Evolutionary conservation across 92 coral and sea anemone species (phyloP), one percentile per base, ranked within the genome.

Genomic region (Phymanthus crucifer): DNA sequence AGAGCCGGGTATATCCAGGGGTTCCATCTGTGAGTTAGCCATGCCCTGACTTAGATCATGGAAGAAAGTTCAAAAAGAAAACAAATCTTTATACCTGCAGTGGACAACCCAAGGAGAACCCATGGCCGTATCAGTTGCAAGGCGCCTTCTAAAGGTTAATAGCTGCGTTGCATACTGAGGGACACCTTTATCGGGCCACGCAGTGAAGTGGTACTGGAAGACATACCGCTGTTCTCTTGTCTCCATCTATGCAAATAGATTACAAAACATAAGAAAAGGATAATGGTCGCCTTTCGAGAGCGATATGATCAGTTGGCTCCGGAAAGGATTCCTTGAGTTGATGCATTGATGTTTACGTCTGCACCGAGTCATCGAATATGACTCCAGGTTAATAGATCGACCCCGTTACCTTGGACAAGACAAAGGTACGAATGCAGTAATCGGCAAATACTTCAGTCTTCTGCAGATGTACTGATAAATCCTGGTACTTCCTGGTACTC

Each of bases 151-250:
- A 21, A 89, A 48, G n/a, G 78, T 86, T 69, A 89, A 78, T 47
- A 89, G 70, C 17, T 90, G 88, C 3, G 88, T 78, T 26, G 93
- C 87, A 50, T 79, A 86, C 32, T 79, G 88, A 23, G 97, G 97
- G 12, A 90, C 94, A 36, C 91, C 97, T 40, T 87, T 86, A 37
- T 92, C 97, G 1, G 97, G 97, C 97, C 97, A 92, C 2, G 85
- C 83, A 2, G 84, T 85, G 88, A 83, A 92, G 29, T 92, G 97
- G 34, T 83, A 87, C 78, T 90, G 86, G 24, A 46, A 72, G 14
- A 92, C 79, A 47, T 75, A 78, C 2, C 90, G 97, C 34, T 68
- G 29, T 32, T 68, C 72, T 68, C 29, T 19, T 21, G 64, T 54
- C 26, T 54, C 12, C 23, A 23, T 54, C 64, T 54, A 23, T 19